Conservation (phyloP, 2,888 invertebrate species). For the Hyles lineata region DNA sequence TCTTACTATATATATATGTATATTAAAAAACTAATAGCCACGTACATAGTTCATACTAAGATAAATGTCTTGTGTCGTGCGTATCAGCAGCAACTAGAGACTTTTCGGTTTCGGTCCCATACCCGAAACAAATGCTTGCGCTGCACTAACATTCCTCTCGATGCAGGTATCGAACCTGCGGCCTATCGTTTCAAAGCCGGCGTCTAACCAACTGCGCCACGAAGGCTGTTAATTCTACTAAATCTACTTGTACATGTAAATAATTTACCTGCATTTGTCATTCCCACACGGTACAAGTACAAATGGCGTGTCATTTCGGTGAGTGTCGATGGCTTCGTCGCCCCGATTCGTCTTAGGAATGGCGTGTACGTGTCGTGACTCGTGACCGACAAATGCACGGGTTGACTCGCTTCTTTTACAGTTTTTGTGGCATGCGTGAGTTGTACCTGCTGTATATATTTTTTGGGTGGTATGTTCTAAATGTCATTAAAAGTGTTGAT, state of each 20-base stretch:
- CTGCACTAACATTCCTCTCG: neutral
- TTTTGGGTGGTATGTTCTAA: neutral
- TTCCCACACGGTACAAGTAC: too few species aligned
- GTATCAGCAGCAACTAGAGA: neutral
- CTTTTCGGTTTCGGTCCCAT: neutral
- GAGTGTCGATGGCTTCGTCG: constrained; percentile 21
- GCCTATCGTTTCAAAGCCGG: neutral
- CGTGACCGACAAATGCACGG: constrained; percentile 52
- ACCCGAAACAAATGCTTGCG: neutral
- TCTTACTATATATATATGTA: too few species aligned
- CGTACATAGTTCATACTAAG: too few species aligned
- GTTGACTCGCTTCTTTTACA: neutral
- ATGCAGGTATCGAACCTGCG: neutral
- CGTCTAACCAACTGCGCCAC: neutral
- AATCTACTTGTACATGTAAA: too few species aligned
- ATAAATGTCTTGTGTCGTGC: neutral
- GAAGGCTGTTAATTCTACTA: neutral
- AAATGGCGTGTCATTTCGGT: too few species aligned
- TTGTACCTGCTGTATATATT: neutral
- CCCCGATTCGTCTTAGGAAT: constrained; percentile 40
- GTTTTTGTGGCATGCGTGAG: neutral
- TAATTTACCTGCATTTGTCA: too few species aligned
- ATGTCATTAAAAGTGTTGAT: too few species aligned
- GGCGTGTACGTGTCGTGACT: constrained; percentile 37
- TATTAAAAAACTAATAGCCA: too few species aligned